Evolutionary conservation across 2,113 vertebrate genomes (phyloP).

Genomic region (Genyomyrus donnyi): DNA sequence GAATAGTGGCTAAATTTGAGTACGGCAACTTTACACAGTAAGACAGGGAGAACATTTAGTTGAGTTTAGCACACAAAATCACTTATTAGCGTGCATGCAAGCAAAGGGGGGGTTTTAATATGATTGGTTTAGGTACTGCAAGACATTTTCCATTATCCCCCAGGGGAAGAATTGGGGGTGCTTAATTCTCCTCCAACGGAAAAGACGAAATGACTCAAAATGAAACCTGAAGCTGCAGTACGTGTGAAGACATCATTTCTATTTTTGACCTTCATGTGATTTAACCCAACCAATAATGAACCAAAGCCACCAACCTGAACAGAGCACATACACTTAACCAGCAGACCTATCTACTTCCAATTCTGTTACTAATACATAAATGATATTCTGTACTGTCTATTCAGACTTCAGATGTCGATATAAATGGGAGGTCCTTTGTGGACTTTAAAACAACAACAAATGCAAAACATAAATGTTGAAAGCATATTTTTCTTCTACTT

Average conservation of each 20-base stretch:
- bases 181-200: background rate
- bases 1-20: background rate
- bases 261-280: no score
- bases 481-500: background rate
- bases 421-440: background rate
- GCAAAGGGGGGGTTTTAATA: background rate
- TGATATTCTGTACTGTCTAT: background rate
- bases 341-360: background rate
- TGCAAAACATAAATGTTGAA: background rate
- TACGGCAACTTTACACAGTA: background rate
- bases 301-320: background rate
- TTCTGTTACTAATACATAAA: background rate
- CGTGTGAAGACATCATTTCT: background rate
- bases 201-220: background rate
- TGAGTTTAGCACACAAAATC: background rate
- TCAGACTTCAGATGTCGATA: background rate
- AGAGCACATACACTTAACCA: background rate
- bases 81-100: background rate
- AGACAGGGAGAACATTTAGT: background rate
- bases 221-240: slow-evolving; percentile 2
- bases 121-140: background rate
- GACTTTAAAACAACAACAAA: background rate
- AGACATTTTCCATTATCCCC: background rate
- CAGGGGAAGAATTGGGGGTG: background rate
- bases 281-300: background rate